phyloP scores from a whole-genome alignment of 2,888 invertebrate species.

The Drosophila fulvimacula region DNA sequence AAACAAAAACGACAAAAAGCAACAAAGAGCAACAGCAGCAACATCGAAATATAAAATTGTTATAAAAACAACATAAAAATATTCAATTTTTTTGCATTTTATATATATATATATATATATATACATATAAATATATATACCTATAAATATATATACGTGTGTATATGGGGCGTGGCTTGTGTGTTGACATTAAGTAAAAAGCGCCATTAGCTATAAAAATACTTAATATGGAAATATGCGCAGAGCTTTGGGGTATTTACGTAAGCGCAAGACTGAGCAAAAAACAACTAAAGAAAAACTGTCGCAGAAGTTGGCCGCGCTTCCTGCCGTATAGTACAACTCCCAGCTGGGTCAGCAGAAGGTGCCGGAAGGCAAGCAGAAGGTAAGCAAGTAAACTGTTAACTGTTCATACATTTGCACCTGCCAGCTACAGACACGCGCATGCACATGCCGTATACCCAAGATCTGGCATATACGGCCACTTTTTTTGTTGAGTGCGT shows the following conservation, averaged over 20 bases:
- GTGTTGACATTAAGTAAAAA: conserved; percentile 76
- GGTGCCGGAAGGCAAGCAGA: conserved; percentile 13
- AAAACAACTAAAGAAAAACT: conserved; percentile 66
- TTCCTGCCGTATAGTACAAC: conserved; percentile 22
- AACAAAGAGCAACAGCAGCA: conserved; percentile 18
- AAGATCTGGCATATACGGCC: conserved; percentile 22
- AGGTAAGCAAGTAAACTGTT: conserved; percentile 36
- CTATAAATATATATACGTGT: conserved; percentile 6
- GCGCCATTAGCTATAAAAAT: conserved; percentile 80
- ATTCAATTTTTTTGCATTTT: conserved; percentile 66
- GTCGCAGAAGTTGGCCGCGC: conserved; percentile 63
- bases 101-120: conserved; percentile 17
- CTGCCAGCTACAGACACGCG: conserved; percentile 31
- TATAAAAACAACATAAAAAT: conserved; percentile 76
- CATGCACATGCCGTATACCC: conserved; percentile 46
- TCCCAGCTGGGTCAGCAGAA: conserved; percentile 34
- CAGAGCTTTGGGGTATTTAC: conserved; percentile 67
- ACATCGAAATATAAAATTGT: conserved; percentile 69
- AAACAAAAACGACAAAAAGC: conserved; percentile 1
- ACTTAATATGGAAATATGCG: conserved; percentile 79
- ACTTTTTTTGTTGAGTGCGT: neutral
- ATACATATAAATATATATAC: neutral
- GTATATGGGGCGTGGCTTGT: conserved; percentile 50
- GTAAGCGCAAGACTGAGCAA: conserved; percentile 43
- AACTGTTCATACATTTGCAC: conserved; percentile 55